Base-by-base conservation (phyloP, 2,888 invertebrate genomes). In the Netelia fuscicornis region DNA sequence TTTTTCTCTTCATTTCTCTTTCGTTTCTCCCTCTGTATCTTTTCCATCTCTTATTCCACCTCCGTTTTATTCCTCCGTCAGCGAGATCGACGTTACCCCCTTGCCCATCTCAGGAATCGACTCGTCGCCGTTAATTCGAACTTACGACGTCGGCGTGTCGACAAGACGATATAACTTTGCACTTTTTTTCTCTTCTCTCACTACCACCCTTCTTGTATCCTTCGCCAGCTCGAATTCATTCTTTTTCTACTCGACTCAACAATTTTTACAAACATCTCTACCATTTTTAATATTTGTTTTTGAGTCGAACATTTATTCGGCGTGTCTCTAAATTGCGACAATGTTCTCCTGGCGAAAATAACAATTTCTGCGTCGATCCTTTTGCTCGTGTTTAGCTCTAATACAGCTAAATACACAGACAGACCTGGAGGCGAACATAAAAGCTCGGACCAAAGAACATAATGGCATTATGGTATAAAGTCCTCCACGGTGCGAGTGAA, bases 51-150 rank as follows among this genome's bases (percentile, higher is more conserved):
- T 67, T 75, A 48, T 37, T 67, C 76, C 56, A 25, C 17, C 13
- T 58, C 48, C 52, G 30, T 80, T 80, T 83, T 80, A 75, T 72
- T 71, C 62, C 25, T 52, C 56, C 80, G 83, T 79, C 74, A 70
- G 44, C 68, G 72, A 80, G 64, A 76, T 82, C 82, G 79, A 83
- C 77, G 79, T 56, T 67, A 60, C 20, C 64, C 48, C 17, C 67
- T 76, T 20, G 77, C 77, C 79, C 48, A 11, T 17, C 81, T 72
- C 83, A 86, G 81, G 83, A 82, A 83, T 78, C 87, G 86, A 88
- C 88, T 87, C 88, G 91, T 89, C 88, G 84, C 85, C 76, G 86
- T 89, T 91, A 89, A 91, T 91, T 90, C 90, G 84, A 91, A 89
- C 87, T 88, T 88, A 90, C 90, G 64, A 86, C 87, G 87, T 83